Evolutionary conservation across 2,797 vertebrate genomes (phyloP), one percentile per base, ranked within the genome.

Genomic region (Sebastes kiyomatsui): DNA sequence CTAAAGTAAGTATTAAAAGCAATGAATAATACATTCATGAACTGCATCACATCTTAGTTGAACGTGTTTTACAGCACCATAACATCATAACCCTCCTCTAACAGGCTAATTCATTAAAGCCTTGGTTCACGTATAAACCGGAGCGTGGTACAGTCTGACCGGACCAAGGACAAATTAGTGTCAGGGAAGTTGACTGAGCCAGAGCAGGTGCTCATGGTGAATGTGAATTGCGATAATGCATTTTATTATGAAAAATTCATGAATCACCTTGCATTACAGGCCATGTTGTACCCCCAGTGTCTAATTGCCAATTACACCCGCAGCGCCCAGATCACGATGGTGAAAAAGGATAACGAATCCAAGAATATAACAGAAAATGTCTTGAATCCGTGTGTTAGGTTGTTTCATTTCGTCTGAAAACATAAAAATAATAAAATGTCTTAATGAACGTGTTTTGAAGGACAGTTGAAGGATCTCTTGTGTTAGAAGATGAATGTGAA

Each of bases 191-290:
- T 81, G 86, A 73, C 74, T 7, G 67, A 82, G 78, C 60, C 84
- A n/a, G 79, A 85, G 80, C 81, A 81, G 81, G 80, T 46, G 76
- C 85, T 85, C 72, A 25, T 25, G 72, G 49, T 77, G 88, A 89
- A 92, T 90, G 30, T 70, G 64, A 91, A 90, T 84, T 75, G 72
- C 14, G 46, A 80, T 77, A 71, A 91, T 71, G 77, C 75, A 62
- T 80, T 90, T 87, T 71, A 79, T 32, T 22, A 92, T 93, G 66
- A 93, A 94, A 93, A 91, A 93, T 93, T 93, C 90, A 94, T 91
- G 90, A 93, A 85, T 80, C 72, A 56, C 77, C 20, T 49, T 64
- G 64, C 84, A 74, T 80, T 71, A 76, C 65, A 55, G 72, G 18
- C 18, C 33, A 2, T 54, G 71, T 81, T 71, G 72, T 66, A 74